phyloP scores from a whole-genome alignment of 2,797 vertebrate genomes.

The Mus minutoides region DNA sequence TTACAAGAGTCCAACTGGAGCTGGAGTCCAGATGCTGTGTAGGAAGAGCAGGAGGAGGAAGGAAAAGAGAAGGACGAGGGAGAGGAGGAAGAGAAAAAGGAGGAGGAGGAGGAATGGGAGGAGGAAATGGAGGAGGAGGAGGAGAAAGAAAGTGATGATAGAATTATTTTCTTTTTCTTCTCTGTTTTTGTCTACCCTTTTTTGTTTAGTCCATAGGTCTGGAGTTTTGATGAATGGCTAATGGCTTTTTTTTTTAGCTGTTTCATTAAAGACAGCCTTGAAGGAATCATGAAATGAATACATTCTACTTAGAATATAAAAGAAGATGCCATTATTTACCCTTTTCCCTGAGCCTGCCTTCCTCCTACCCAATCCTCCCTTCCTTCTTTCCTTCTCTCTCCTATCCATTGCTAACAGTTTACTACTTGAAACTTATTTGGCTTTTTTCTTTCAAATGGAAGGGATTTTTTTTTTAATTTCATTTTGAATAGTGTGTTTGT shows the following conservation, averaged over 20 bases:
- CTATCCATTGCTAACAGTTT: not conserved
- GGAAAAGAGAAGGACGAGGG: no score
- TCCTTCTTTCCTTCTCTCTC: no score
- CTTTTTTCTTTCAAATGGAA: conserved; percentile 29
- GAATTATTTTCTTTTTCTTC: not conserved
- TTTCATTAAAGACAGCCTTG: not conserved
- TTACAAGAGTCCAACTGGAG: conserved; percentile 11
- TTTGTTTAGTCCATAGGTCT: not conserved
- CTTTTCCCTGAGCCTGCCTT: not conserved
- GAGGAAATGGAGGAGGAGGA: no score
- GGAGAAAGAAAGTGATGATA: conserved; percentile 1
- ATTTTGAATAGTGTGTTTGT: not conserved
- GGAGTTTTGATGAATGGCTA: conserved; percentile 34
- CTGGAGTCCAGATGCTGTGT: conserved; percentile 60
- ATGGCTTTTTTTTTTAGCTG: not conserved
- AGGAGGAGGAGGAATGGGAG: no score
- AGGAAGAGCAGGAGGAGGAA: conserved; percentile 4
- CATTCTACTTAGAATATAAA: not conserved
- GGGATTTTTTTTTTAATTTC: not conserved
- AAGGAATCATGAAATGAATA: not conserved
- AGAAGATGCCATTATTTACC: not conserved
- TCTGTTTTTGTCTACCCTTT: not conserved
- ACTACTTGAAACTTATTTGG: not conserved
- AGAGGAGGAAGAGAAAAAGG: no score
- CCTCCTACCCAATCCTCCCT: rapidly evolving